Evolutionary conservation across 2,888 invertebrate species (phyloP).

Genomic region (Phania funesta): DNA sequence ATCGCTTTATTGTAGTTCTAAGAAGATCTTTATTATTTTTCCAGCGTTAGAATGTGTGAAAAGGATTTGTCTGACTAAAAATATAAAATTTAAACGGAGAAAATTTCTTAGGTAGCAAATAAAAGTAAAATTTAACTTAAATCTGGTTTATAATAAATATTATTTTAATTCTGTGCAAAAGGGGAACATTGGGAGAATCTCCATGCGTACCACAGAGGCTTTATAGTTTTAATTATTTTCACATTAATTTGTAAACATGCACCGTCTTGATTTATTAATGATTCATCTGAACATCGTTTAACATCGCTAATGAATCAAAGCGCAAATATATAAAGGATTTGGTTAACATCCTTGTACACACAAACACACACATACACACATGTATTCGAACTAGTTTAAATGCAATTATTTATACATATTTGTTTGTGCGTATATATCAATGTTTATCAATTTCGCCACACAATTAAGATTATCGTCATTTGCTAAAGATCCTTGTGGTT

Average conservation of each 20-base stretch:
- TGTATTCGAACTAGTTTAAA: background rate
- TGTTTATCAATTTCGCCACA: conserved; percentile 45
- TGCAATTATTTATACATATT: background rate
- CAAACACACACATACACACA: background rate
- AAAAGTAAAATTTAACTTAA: too few relatives aligned
- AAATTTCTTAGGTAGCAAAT: too few relatives aligned
- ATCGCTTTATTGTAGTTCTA: too few relatives aligned
- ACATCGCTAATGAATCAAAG: conserved; percentile 65
- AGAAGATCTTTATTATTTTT: too few relatives aligned
- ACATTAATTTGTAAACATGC: conserved; percentile 12
- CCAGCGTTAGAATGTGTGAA: too few relatives aligned
- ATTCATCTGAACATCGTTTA: conserved; percentile 13
- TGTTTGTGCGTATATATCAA: background rate
- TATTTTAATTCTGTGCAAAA: too few relatives aligned
- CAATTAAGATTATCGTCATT: conserved; percentile 55
- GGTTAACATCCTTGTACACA: background rate
- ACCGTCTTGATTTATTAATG: conserved; percentile 32
- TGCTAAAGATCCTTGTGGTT: background rate
- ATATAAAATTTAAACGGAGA: too few relatives aligned
- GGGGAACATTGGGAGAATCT: too few relatives aligned
- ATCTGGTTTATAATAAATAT: too few relatives aligned
- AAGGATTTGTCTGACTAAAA: too few relatives aligned
- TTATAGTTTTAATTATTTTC: conserved; percentile 58
- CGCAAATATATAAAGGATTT: conserved; percentile 44
- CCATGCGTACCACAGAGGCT: too few relatives aligned